Evolutionary conservation across 2,113 vertebrate species (phyloP), one percentile per base, ranked within the genome.

Genomic region (Sula dactylatra): DNA sequence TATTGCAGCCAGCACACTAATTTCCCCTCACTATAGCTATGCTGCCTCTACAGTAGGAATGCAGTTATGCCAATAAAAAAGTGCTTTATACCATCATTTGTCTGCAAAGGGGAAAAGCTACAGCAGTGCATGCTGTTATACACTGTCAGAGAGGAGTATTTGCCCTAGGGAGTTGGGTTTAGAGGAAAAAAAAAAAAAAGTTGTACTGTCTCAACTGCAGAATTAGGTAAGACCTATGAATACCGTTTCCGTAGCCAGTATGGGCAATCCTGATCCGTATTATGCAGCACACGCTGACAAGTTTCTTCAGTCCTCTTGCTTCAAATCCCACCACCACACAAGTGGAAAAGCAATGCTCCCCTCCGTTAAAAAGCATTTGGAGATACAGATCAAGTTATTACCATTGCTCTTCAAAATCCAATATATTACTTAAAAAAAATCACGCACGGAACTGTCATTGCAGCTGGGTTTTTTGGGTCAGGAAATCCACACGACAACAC

Each of bases 41-140:
- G 90, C 95, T 90, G 90, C 90, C 90, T 59, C 85, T 34, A 87
- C 92, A 47, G 88, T 16, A 45, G 78, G 69, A 79, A 71, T 10
- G 90, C 90, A 34, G 90, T 29, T 76, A 79, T 15, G 70, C 73
- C 92, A 50, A 12, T 29, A 17, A 22, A 52, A 45, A 91, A 40
- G 70, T 2, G 44, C 79, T 95, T 77, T 31, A 16, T 12, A 13
- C 26, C 88, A 40, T 17, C 20, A 1, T 21, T 14, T 31, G n/a
- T 22, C 96, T 56, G 85, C 85, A 85, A 76, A 79, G 72, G 34
- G 54, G 11, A 65, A 36, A 36, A 52, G 62, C 56, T 21, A 16
- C 70, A 40, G 66, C 90, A 47, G 78, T 1, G 16, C 45, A 9
- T 5, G 81, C 81, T 66, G 84, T 7, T 27, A 27, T 0, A 36